A percentile compares a stretch with the other conserved stretches of the same genome.
phyloP scores from a whole-genome alignment of 2,888 invertebrate genomes.

The Calameuta pallipes region DNA sequence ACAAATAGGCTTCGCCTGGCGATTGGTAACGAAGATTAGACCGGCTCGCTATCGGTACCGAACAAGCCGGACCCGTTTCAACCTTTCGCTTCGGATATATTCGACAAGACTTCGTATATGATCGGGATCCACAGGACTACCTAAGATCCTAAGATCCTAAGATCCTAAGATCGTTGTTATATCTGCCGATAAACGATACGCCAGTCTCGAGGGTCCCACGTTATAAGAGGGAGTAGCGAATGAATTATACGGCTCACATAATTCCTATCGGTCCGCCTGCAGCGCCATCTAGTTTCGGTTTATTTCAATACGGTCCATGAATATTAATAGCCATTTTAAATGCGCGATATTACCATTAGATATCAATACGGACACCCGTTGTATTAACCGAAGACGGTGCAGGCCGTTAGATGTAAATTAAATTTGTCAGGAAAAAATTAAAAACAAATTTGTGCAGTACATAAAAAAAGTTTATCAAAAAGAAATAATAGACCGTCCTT shows the following conservation, averaged over 20 bases:
- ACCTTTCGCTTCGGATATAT: constrained; percentile 1
- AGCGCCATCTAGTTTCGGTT: background rate
- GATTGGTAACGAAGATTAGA: constrained; percentile 22
- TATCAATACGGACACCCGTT: background rate
- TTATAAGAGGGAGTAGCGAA: background rate
- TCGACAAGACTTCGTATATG: background rate
- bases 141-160: constrained; percentile 18
- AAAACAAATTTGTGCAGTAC: background rate
- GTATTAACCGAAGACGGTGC: background rate
- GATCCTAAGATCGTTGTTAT: constrained; percentile 20
- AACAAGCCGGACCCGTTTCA: background rate
- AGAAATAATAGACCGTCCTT: background rate
- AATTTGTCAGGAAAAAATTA: background rate
- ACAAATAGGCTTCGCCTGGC: constrained; percentile 21
- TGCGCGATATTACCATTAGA: background rate
- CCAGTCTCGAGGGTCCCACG: background rate
- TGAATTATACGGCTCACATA: background rate
- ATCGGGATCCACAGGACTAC: constrained; percentile 4
- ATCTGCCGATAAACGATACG: background rate
- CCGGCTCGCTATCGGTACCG: constrained; percentile 8
- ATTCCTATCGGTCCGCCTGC: background rate
- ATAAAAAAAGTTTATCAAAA: background rate
- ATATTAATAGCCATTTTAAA: background rate
- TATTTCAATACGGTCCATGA: background rate
- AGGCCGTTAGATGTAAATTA: background rate